Conservation (phyloP, 2,888 invertebrate species). For the Steromphala cineraria region DNA sequence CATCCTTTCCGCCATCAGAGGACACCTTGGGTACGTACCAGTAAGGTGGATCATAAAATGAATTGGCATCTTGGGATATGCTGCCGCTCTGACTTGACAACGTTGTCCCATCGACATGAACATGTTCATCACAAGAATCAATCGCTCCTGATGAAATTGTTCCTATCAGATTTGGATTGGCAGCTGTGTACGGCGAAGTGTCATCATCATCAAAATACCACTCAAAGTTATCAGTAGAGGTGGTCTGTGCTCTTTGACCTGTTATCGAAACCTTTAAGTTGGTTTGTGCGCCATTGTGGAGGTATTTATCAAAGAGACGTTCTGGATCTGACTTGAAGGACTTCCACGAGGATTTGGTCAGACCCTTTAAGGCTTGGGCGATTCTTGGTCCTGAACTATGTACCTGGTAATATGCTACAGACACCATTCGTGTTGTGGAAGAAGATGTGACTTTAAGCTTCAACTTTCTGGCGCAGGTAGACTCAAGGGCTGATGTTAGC, state of each 20-base stretch:
- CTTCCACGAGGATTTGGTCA: neutral
- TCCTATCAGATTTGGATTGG: neutral
- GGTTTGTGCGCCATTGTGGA: neutral
- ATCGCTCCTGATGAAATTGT: neutral
- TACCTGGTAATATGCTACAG: neutral
- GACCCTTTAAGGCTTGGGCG: neutral
- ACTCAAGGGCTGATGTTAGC: neutral
- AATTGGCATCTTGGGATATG: neutral
- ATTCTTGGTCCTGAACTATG: too few relatives aligned
- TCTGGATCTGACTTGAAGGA: neutral
- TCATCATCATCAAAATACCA: too few relatives aligned
- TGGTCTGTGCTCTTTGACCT: too few relatives aligned
- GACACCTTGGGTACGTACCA: neutral
- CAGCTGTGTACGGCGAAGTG: neutral
- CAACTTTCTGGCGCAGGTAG: neutral
- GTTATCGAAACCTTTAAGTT: too few relatives aligned
- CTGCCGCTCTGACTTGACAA: neutral
- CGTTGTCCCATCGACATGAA: neutral
- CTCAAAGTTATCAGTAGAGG: too few relatives aligned
- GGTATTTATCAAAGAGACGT: neutral
- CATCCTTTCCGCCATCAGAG: neutral
- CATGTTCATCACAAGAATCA: neutral
- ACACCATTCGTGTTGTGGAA: neutral
- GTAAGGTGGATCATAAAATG: neutral
- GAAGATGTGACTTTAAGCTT: neutral